These are phyloP conservation scores for Asteroscopus sphinx DNA, from an alignment of 2,888 invertebrate species.

Conservation along the genomic window DNA sequence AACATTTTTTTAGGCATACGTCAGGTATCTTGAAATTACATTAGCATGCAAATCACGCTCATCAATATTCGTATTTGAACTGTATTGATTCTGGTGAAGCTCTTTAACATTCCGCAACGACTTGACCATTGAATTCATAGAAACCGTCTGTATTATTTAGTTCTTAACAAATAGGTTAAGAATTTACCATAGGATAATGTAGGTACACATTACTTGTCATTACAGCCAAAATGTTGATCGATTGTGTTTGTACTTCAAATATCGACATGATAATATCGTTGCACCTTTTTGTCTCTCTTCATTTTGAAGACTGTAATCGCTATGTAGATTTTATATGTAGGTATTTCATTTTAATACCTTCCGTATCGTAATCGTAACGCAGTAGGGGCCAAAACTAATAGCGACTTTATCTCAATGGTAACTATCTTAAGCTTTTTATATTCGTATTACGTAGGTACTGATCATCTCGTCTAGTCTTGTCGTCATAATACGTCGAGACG, in stretches of 20 bases:
- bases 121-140: slow-evolving; percentile 24
- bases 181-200: too few relatives aligned
- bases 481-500: neutral
- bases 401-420: neutral
- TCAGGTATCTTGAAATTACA: neutral
- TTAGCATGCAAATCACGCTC: slow-evolving; percentile 33
- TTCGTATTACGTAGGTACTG: neutral
- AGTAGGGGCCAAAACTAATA: slow-evolving; percentile 9
- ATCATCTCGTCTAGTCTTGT: slow-evolving; percentile 2
- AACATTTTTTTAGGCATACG: too few relatives aligned
- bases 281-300: too few relatives aligned
- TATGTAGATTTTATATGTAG: too few relatives aligned
- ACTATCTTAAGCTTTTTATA: neutral
- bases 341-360: neutral
- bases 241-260: too few relatives aligned
- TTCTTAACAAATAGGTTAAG: neutral
- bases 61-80: slow-evolving; percentile 36
- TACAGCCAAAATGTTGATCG: too few relatives aligned
- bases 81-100: slow-evolving; percentile 2
- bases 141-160: neutral
- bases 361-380: slow-evolving; percentile 4
- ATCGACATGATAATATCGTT: too few relatives aligned
- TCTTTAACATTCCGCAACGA: slow-evolving; percentile 30
- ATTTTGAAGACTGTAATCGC: too few relatives aligned
- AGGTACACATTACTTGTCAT: too few relatives aligned